Evolutionary conservation across 2,113 vertebrate genomes (phyloP).

Genomic region (Sphaerodactylus townsendi): DNA sequence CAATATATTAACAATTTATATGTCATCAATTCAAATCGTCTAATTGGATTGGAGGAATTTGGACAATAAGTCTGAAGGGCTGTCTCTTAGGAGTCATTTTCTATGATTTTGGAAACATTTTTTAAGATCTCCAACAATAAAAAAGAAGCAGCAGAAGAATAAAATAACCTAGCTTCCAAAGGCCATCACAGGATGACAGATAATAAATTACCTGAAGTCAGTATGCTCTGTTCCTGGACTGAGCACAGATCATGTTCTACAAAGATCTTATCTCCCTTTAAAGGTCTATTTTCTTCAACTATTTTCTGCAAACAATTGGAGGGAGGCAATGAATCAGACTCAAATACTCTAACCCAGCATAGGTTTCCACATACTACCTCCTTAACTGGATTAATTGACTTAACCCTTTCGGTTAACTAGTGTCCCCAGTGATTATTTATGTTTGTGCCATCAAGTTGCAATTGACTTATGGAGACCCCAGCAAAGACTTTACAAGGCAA

Average conservation of each 20-base stretch:
- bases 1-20: slow-evolving; percentile 71
- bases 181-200: slow-evolving; percentile 30
- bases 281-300: neutral
- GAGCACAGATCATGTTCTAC: neutral
- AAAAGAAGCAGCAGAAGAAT: neutral
- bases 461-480: too few relatives aligned
- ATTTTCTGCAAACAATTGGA: neutral
- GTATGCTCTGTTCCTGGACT: neutral
- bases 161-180: slow-evolving; percentile 9
- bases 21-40: slow-evolving; percentile 68
- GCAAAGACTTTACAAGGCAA: too few relatives aligned
- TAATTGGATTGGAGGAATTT: slow-evolving; percentile 63
- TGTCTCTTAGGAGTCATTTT: slow-evolving; percentile 50
- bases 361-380: too few relatives aligned
- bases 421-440: too few relatives aligned
- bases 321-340: too few relatives aligned
- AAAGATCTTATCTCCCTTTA: neutral
- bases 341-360: too few relatives aligned
- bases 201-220: neutral
- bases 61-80: slow-evolving; percentile 62
- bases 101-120: slow-evolving; percentile 16
- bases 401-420: too few relatives aligned
- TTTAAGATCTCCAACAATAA: slow-evolving; percentile 32
- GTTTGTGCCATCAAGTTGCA: too few relatives aligned
- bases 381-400: too few relatives aligned